These are phyloP conservation scores for Oplegnathus fasciatus DNA, from an alignment of 2,113 vertebrate species.

Conservation along the genomic window DNA sequence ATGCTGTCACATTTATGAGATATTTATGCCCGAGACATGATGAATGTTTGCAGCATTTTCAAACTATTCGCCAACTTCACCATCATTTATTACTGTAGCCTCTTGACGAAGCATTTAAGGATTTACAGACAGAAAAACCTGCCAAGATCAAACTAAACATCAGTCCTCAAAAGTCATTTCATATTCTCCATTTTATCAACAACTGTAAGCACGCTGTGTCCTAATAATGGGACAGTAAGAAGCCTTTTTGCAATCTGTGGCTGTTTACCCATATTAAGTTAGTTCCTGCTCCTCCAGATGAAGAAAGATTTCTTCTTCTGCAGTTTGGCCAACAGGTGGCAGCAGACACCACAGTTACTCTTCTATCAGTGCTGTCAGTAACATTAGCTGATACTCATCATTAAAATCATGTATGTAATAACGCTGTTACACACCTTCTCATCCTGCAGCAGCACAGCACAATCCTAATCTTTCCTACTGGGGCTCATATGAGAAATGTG, in stretches of 20 bases:
- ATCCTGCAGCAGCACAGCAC: no score
- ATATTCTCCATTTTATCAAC: neutral
- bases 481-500: neutral
- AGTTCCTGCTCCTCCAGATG: neutral
- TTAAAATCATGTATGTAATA: neutral
- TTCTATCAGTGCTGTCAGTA: neutral
- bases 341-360: neutral
- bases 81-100: neutral
- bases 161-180: neutral
- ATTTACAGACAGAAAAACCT: neutral
- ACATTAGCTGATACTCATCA: neutral
- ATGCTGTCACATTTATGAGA: no score
- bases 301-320: neutral
- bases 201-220: neutral
- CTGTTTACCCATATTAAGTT: no score
- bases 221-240: neutral
- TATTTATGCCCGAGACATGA: no score
- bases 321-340: slow-evolving; percentile 42
- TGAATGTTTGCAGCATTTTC: neutral
- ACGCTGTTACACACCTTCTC: neutral
- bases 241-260: neutral
- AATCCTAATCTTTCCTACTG: no score
- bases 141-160: no score
- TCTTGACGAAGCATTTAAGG: neutral
- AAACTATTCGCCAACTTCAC: neutral